Base-by-base conservation (phyloP, 2,797 vertebrate species). In the Myotis findleyi region DNA sequence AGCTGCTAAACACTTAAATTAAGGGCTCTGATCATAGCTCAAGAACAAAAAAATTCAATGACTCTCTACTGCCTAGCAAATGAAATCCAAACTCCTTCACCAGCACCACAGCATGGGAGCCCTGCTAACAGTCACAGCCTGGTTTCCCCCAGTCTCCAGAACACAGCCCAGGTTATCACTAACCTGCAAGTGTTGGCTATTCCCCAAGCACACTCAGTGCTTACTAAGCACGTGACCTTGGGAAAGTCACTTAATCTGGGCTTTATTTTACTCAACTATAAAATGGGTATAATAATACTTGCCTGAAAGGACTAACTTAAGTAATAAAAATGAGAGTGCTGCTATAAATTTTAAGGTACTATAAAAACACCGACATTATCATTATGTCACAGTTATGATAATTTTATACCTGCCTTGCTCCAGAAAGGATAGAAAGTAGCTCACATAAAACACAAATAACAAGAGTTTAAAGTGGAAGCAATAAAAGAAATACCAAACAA, bases 221-320 rank as follows among this genome's bases (percentile, higher is more conserved):
- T 87, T 83, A 69, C 41, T 51, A 75, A 94, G 69, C 68, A 92
- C 55, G 55, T 13, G 51, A 89, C 38, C 55, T 81, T 62, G 17
- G 38, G 68, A 77, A 55, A 91, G 41, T 87, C 81, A 85, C 62
- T 92, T 84, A 79, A 84, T 87, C 44, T 59, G 53, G 47, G 10
- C 51, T 93, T 94, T 85, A 66, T 85, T 94, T 96, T 90, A 92
- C 90, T 96, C 75, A 86, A 51, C 81, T 90, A 93, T 94, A 96
- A 96, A 96, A 92, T 95, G 94, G 96, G 95, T 66, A 79, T 83
- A 97, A 81, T 91, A 91, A 94, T 16, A 59, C 68, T 77, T 95
- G 76, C 47, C 68, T 88, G 47, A 92, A 93, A 97, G 69, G 79
- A 80, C 59, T 69, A 90, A 75, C 49, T 68, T 23, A 93, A 47